Conservation (phyloP, 2,888 invertebrate species). For the Hyles lineata region DNA sequence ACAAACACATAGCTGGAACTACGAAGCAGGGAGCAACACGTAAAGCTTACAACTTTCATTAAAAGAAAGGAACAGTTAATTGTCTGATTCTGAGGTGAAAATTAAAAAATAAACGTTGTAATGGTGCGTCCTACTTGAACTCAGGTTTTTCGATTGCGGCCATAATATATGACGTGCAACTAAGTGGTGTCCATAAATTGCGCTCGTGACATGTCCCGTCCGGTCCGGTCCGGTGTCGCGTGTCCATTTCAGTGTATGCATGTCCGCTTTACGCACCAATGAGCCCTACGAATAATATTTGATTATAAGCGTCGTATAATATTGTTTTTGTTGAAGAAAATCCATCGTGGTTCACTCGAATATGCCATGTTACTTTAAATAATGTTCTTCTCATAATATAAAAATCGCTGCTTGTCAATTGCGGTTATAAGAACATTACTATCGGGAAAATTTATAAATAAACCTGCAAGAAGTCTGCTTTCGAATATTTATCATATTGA, state of each 20-base stretch:
- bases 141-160: conserved; percentile 51
- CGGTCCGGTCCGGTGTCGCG: conserved; percentile 64
- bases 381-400: too few species aligned
- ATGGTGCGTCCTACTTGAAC: conserved; percentile 41
- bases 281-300: conserved; percentile 37
- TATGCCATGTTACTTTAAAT: background rate
- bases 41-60: conserved; percentile 64
- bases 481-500: too few species aligned
- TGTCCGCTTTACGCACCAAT: conserved; percentile 53
- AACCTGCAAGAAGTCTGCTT: too few species aligned
- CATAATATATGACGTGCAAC: conserved; percentile 68
- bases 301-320: conserved; percentile 40
- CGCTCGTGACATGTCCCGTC: conserved; percentile 64
- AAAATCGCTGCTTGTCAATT: too few species aligned
- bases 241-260: conserved; percentile 56
- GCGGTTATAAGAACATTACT: too few species aligned
- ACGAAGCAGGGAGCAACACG: conserved; percentile 39
- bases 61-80: conserved; percentile 53
- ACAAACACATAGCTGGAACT: conserved; percentile 44
- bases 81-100: conserved; percentile 37
- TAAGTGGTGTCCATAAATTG: conserved; percentile 72
- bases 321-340: conserved; percentile 34
- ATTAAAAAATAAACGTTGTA: conserved; percentile 39
- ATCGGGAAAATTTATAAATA: too few species aligned
- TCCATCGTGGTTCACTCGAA: background rate